phyloP scores from a whole-genome alignment of 2,113 vertebrate species.

The Copsychus sechellarum region DNA sequence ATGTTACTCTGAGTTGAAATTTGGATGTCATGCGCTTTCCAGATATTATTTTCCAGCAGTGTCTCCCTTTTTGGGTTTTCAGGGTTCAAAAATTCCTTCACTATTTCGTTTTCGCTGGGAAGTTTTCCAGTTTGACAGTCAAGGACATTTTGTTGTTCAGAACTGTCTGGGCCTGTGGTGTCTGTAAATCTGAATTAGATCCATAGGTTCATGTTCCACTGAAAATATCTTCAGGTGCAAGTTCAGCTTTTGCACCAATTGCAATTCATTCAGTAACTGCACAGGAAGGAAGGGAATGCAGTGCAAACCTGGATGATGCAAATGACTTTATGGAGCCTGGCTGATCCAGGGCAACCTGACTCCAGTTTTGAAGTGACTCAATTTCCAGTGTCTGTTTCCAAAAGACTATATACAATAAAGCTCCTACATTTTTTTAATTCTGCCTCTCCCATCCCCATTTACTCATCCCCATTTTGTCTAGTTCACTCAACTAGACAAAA shows the following conservation, averaged over 20 bases:
- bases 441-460: neutral
- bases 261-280: neutral
- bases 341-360: neutral
- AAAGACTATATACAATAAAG: neutral
- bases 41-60: neutral
- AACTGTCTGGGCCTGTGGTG: neutral
- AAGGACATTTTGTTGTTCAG: neutral
- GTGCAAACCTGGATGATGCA: neutral
- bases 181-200: neutral
- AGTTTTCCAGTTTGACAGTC: neutral
- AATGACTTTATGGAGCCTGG: neutral
- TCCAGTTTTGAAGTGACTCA: neutral
- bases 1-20: neutral
- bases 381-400: neutral
- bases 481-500: neutral
- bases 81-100: neutral
- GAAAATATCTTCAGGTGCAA: neutral
- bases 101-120: neutral
- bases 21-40: neutral
- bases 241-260: neutral
- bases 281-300: neutral
- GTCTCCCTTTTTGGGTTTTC: neutral
- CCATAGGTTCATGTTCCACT: neutral
- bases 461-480: neutral
- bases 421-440: neutral